Percentiles rank a stretch among this genome's conserved stretches.
phyloP scores from a whole-genome alignment of 2,113 vertebrate species.

The Leptosomus discolor region DNA sequence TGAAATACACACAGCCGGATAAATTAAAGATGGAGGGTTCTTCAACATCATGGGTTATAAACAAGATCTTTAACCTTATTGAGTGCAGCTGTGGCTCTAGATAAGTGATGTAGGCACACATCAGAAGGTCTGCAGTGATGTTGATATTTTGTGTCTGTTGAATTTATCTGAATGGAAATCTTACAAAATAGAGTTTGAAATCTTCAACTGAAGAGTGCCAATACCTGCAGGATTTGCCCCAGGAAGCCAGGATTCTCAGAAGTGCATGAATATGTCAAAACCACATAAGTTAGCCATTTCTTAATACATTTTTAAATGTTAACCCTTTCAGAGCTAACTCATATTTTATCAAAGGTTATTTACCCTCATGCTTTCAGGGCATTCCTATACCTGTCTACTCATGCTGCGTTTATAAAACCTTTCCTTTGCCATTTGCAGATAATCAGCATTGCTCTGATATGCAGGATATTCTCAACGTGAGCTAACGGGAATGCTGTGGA shows the following conservation, averaged over 20 bases:
- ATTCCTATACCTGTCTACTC: background rate
- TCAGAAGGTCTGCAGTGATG: background rate
- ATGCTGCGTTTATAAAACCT: background rate
- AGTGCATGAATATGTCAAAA: background rate
- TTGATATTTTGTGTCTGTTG: constrained; percentile 22
- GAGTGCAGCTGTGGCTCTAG: constrained; percentile 50
- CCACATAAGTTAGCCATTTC: background rate
- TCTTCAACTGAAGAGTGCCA: background rate
- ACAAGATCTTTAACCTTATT: constrained; percentile 50
- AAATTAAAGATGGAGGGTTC: constrained; percentile 59
- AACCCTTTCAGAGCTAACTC: background rate
- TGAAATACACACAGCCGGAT: constrained; percentile 48
- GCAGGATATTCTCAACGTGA: background rate
- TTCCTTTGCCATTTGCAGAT: background rate
- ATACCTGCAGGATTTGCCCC: background rate
- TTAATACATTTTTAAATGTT: background rate
- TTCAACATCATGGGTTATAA: constrained; percentile 37
- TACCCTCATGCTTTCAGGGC: background rate
- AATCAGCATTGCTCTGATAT: background rate
- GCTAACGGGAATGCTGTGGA: background rate
- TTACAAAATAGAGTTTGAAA: constrained; percentile 8
- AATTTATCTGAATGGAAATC: constrained; percentile 52
- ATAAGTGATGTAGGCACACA: constrained; percentile 43
- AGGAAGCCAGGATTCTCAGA: background rate
- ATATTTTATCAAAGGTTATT: background rate